phyloP scores from a whole-genome alignment of 2,113 vertebrate genomes.

The Dipodomys merriami region DNA sequence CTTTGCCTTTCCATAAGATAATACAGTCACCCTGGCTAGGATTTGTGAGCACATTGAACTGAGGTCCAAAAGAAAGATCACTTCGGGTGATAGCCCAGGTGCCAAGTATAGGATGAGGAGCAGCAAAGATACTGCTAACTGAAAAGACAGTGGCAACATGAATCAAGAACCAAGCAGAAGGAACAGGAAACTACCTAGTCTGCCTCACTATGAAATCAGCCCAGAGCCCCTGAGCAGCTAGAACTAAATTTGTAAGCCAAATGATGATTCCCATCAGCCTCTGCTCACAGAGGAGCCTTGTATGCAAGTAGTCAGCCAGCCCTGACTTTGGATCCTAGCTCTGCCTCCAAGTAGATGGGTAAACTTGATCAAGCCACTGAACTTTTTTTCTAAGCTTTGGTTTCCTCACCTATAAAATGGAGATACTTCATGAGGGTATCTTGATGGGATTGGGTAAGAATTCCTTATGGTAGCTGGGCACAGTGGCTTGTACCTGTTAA shows the following conservation, averaged over 20 bases:
- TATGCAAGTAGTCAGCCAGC: background rate
- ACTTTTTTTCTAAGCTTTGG: background rate
- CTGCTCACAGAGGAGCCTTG: background rate
- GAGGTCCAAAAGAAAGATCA: background rate
- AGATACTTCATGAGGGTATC: background rate
- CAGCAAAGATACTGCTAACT: background rate
- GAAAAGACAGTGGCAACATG: background rate
- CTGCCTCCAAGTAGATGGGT: background rate
- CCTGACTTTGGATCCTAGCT: background rate
- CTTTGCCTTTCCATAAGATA: background rate
- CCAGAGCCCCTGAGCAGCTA: background rate
- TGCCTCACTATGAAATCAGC: background rate
- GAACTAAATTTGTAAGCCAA: background rate
- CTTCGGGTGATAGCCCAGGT: background rate
- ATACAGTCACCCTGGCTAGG: background rate
- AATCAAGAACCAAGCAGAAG: background rate
- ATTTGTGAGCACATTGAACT: background rate
- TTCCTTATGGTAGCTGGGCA: background rate
- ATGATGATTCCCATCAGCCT: background rate
- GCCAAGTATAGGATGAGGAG: background rate
- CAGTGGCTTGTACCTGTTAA: no score
- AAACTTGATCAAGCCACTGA: background rate
- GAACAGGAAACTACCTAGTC: background rate
- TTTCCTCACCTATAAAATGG: constrained; percentile 24
- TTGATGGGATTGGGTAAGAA: background rate